A percentile compares a stretch with the other conserved stretches of the same genome.
Conservation (phyloP, 2,113 vertebrate genomes). For the Puma concolor region DNA sequence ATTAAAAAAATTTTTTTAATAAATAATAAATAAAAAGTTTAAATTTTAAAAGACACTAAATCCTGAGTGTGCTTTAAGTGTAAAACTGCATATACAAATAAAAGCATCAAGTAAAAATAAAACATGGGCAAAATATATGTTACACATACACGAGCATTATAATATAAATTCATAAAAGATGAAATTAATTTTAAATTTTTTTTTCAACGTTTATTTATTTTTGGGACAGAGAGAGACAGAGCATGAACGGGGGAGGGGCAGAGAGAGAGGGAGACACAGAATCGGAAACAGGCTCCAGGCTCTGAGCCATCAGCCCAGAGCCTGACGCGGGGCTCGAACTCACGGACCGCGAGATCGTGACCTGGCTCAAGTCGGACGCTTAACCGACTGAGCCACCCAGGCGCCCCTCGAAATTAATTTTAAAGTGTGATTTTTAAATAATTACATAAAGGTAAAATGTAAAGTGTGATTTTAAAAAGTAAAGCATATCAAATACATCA, state of each 20-base stretch:
- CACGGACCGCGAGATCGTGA: too few relatives aligned
- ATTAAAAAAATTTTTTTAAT: too few relatives aligned
- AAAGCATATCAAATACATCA: background rate
- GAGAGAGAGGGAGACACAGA: too few relatives aligned
- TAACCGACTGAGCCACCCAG: too few relatives aligned
- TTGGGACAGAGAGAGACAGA: too few relatives aligned
- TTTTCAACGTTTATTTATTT: too few relatives aligned
- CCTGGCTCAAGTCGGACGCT: too few relatives aligned
- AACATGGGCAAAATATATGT: background rate
- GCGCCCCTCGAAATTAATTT: background rate
- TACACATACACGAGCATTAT: background rate
- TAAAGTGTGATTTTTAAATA: conserved; percentile 47
- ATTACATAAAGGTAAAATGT: conserved; percentile 18
- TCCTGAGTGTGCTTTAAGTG: background rate
- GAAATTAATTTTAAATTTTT: background rate
- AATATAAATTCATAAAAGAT: background rate
- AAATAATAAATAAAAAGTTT: background rate
- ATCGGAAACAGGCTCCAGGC: too few relatives aligned
- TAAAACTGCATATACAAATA: background rate
- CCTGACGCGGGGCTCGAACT: too few relatives aligned
- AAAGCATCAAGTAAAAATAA: conserved; percentile 31
- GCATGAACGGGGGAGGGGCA: too few relatives aligned
- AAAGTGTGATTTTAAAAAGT: conserved; percentile 5
- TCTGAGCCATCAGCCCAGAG: too few relatives aligned
- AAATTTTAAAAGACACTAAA: background rate